Base-by-base conservation (phyloP, 64 coral and sea anemone species). In the Acropora tenuis region DNA sequence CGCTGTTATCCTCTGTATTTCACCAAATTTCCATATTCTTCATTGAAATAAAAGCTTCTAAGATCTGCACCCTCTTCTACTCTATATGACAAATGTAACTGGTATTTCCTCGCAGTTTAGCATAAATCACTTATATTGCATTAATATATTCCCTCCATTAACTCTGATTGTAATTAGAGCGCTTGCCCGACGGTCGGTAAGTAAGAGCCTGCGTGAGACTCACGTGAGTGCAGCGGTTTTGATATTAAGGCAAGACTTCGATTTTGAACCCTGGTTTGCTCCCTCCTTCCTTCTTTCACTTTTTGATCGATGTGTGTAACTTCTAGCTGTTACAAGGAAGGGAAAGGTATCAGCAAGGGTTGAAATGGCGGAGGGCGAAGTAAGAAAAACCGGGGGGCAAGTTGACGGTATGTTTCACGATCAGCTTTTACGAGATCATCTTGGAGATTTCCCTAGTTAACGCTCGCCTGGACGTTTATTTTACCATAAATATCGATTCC, bases 371-470 rank as follows among this genome's bases (percentile, higher is more conserved):
- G 76, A 80, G 8, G 83, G 80, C 74, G 81, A 48, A 1, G 75
- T 88, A 77, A 79, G 15, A 43, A 93, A 87, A 19, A 93, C 91
- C 6, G 91, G 91, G 45, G 91, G 91, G 18, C 91, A 93, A 80
- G 52, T 93, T 69, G 91, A 93, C 43, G 91, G 91, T 93, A 87
- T 40, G 91, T 30, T 78, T 1, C 30, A 30, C 30, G 2, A 18
- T 18, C 4, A 71, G 18, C 68, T 1, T 20, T 71, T 19, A 15
- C 4, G 18, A 71, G 1, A 17, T 71, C 4, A 0, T 63, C 60
- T 63, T 63, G 10, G 2, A 13, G 68, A 71, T 71, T 71, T 71
- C 4, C 68, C 68, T 20, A 71, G 17, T 68, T 13, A 63, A 63
- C 10, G 6, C 60, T 0, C 3, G 16, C 3, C 0, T 63, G 2